Evolutionary conservation across 2,797 vertebrate genomes (phyloP).

Genomic region (Chiropotes sagulatus): DNA sequence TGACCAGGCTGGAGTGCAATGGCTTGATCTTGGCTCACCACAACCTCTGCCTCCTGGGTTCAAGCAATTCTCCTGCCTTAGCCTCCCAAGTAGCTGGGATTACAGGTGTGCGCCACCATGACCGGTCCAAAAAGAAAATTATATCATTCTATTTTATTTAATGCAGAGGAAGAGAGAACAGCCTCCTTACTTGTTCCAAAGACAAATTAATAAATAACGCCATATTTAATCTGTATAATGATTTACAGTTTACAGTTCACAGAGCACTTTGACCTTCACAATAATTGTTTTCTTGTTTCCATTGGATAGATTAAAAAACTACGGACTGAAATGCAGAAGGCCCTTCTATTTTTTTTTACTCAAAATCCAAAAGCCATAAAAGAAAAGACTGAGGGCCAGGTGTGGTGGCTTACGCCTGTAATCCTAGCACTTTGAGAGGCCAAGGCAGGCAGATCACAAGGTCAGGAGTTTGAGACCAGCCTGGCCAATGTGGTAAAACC

Average conservation of each 20-base stretch:
- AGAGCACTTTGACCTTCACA: constrained; percentile 64
- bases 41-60: no score
- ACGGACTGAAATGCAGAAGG: constrained; percentile 23
- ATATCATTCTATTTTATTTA: neutral
- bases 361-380: constrained; percentile 61
- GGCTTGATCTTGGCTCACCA: no score
- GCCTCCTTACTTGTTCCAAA: constrained; percentile 43
- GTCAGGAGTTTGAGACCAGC: no score
- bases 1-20: no score
- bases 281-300: constrained; percentile 42
- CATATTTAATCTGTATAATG: constrained; percentile 67
- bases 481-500: no score
- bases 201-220: constrained; percentile 68
- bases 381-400: neutral
- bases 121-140: neutral
- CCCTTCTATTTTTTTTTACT: constrained; percentile 26
- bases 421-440: no score
- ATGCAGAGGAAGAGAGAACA: constrained; percentile 20
- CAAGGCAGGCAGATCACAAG: no score
- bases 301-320: constrained; percentile 11
- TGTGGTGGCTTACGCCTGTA: no score
- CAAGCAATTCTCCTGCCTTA: no score
- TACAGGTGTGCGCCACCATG: no score
- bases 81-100: no score
- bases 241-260: constrained; percentile 70